Evolutionary conservation across 1,140 invertebrate genomes (phyloP), one percentile per base, ranked within the genome.

Genomic region (Drosophila sucinea): DNA sequence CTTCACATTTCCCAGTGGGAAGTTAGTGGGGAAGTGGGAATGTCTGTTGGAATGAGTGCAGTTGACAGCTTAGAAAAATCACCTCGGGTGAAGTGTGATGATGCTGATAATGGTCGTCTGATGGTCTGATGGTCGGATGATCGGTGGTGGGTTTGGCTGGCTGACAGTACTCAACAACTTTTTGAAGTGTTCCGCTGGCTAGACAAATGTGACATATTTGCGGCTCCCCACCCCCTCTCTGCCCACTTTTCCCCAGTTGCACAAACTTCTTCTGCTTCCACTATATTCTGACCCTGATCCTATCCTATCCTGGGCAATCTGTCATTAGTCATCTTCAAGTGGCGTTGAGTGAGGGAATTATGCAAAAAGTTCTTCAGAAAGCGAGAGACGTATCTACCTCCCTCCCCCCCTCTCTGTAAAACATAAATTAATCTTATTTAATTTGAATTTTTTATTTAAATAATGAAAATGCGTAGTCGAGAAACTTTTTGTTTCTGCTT

Each of bases 271-370:
- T 27, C 4, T 7, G 1, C 47, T 35, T 17, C 11, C 23, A 10
- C 25, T 65, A 27, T 3, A 38, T 11, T 38, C 35, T 51, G 58
- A 33, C 35, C 67, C 23, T n/a, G 41, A 51, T 51, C 25, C 44
- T 51, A 51, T 51, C 32, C 38, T 23, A 29, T 60, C 11, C 55
- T 61, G 47, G 60, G 55, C 73, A 71, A 66, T 67, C 61, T 66
- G 86, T 84, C 84, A 89, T 89, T 89, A 89, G 84, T 89, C 84
- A 89, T 89, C 71, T 89, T 84, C 73, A 89, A 89, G 84, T 80
- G 80, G 80, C 84, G 84, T 84, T 89, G 84, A 89, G 74, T 89
- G 84, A 25, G 44, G 84, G 56, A 81, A 87, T 87, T 87, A 87
- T 87, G 84, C 72, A 60, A 79, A 84, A 74, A 75, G 64, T 74